Evolutionary conservation across 2,888 invertebrate genomes (phyloP).

Genomic region (Gonocerus acuteangulatus): DNA sequence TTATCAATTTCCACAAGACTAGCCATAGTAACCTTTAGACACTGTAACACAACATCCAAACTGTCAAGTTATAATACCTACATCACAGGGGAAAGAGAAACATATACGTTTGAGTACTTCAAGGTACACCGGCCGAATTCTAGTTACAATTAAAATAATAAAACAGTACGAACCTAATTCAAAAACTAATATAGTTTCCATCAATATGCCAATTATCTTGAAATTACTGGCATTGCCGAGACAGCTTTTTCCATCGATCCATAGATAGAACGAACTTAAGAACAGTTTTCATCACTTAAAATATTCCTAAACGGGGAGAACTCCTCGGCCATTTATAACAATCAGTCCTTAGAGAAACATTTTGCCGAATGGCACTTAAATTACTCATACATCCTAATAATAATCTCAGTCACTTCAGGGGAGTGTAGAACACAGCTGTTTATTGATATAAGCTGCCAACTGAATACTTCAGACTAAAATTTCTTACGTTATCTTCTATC

Average conservation of each 20-base stretch:
- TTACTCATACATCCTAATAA: neutral
- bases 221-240: constrained; percentile 29
- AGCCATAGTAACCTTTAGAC: constrained; percentile 33
- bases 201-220: constrained; percentile 28
- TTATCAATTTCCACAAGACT: constrained; percentile 40
- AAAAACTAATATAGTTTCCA: constrained; percentile 23
- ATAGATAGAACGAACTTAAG: neutral
- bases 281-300: too few relatives aligned
- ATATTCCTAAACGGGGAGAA: too few relatives aligned
- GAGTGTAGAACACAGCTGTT: constrained; percentile 19
- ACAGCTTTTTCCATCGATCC: constrained; percentile 35
- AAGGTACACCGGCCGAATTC: neutral
- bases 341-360: neutral
- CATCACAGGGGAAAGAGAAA: too few relatives aligned
- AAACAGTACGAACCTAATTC: constrained; percentile 2
- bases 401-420: neutral
- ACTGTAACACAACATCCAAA: constrained; percentile 4
- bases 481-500: too few relatives aligned
- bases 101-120: neutral
- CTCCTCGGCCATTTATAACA: neutral
- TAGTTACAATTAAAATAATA: neutral
- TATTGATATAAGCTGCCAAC: constrained; percentile 18
- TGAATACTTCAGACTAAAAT: neutral
- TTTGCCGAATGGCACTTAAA: neutral
- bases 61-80: too few relatives aligned